These are phyloP conservation scores for Periophthalmodon schlosseri DNA, from an alignment of 2,113 vertebrate species.

Conservation along the genomic window DNA sequence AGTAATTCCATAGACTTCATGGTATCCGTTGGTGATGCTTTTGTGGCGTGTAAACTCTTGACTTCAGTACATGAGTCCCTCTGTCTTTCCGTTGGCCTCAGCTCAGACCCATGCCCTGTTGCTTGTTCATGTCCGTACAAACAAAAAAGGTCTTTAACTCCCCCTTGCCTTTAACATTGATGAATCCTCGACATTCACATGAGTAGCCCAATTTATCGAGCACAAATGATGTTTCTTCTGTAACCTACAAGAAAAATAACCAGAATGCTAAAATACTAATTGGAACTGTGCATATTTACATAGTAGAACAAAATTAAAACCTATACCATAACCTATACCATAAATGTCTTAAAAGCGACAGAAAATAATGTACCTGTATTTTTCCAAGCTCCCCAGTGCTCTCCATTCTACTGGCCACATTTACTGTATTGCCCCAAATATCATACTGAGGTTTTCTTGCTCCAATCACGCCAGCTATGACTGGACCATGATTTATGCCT, in stretches of 20 bases:
- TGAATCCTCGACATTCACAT: constrained; percentile 92
- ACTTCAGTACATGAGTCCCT: constrained; percentile 6
- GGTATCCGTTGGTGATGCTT: constrained; percentile 10
- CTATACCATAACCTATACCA: not conserved
- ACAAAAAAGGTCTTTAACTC: constrained; percentile 96
- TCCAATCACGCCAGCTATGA: constrained; percentile 96
- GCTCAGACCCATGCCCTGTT: constrained; percentile 86
- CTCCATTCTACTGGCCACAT: constrained; percentile 97
- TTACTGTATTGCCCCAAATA: constrained; percentile 98
- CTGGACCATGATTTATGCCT: constrained; percentile 97
- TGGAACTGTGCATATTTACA: not conserved
- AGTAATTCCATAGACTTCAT: not conserved
- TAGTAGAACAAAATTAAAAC: not conserved
- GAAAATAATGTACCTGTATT: constrained; percentile 85
- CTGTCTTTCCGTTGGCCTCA: constrained; percentile 65
- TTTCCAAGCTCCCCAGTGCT: constrained; percentile 94
- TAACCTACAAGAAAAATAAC: constrained; percentile 79
- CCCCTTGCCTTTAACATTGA: constrained; percentile 96
- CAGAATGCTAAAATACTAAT: not conserved
- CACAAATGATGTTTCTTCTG: constrained; percentile 87
- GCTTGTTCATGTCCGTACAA: constrained; percentile 93
- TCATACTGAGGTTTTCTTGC: constrained; percentile 98
- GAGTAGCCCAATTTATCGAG: constrained; percentile 89
- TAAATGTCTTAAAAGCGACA: not conserved
- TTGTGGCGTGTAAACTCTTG: constrained; percentile 20